Conservation (phyloP, 2,113 vertebrate species). For the Amazona guildingii region DNA sequence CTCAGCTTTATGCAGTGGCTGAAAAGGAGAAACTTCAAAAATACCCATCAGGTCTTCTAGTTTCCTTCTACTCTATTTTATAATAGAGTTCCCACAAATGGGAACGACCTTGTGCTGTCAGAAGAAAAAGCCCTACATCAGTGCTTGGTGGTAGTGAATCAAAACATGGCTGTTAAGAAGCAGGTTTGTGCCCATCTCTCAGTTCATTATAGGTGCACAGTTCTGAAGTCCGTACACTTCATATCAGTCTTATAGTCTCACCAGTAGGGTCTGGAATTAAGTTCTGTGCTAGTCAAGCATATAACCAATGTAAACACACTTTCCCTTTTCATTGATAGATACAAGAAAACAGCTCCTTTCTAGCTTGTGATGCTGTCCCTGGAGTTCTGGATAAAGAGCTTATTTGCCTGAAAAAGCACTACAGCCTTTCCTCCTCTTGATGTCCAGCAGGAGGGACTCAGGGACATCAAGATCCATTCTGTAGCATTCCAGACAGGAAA, state of each 20-base stretch:
- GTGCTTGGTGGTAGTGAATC: not conserved
- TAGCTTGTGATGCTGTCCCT: not conserved
- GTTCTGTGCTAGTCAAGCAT: not conserved
- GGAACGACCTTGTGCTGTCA: not conserved
- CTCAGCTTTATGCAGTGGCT: not conserved
- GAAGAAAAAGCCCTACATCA: not conserved
- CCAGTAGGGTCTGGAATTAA: not conserved
- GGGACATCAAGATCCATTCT: not conserved
- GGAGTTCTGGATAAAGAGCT: not conserved
- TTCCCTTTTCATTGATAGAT: not conserved
- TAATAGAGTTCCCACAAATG: not conserved
- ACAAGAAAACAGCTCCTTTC: not conserved
- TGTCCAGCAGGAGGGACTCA: not conserved
- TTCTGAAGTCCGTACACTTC: not conserved
- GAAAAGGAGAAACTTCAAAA: not conserved
- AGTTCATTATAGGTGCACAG: not conserved
- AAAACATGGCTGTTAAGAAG: not conserved
- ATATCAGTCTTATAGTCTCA: not conserved
- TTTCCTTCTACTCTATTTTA: not conserved
- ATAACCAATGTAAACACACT: not conserved
- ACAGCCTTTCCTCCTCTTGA: not conserved
- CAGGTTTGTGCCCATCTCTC: not conserved
- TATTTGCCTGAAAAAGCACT: not conserved
- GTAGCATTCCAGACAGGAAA: not conserved
- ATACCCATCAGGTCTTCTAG: fast-evolving